Evolutionary conservation across 2,888 invertebrate genomes (phyloP).

Genomic region (Dorcus hopei): DNA sequence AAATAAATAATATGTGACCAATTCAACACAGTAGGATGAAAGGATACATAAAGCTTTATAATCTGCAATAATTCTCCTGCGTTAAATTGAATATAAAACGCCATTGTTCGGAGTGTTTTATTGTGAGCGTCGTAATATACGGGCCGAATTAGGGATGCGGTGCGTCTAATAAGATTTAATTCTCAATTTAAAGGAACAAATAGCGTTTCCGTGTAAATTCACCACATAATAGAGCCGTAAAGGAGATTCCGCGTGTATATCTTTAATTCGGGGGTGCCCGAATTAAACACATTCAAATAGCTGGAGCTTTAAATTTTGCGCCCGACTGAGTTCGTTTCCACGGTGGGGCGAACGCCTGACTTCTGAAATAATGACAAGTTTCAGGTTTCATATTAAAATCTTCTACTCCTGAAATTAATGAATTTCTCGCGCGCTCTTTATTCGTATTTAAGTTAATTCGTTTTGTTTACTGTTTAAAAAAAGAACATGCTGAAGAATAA

Average conservation of each 20-base stretch:
- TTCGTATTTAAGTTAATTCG: not conserved
- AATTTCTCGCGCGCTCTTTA: not conserved
- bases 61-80: no score
- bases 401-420: not conserved
- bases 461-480: not conserved
- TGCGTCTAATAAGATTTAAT: conserved; percentile 28
- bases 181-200: conserved; percentile 29
- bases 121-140: no score
- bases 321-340: conserved; percentile 16
- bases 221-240: conserved; percentile 28
- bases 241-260: conserved; percentile 25
- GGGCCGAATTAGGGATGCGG: not conserved
- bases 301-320: conserved; percentile 26
- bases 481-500: not conserved
- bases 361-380: not conserved
- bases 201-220: conserved; percentile 31
- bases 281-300: conserved; percentile 29
- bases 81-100: no score
- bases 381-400: not conserved
- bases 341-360: not conserved
- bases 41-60: no score
- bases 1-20: no score
- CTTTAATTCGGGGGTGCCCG: conserved; percentile 26
- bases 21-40: no score
- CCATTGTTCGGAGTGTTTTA: no score